A percentile compares a stretch with the other conserved stretches of the same genome.
Evolutionary conservation across 2,888 invertebrate genomes (phyloP).

Genomic region (Drosophila siamana): DNA sequence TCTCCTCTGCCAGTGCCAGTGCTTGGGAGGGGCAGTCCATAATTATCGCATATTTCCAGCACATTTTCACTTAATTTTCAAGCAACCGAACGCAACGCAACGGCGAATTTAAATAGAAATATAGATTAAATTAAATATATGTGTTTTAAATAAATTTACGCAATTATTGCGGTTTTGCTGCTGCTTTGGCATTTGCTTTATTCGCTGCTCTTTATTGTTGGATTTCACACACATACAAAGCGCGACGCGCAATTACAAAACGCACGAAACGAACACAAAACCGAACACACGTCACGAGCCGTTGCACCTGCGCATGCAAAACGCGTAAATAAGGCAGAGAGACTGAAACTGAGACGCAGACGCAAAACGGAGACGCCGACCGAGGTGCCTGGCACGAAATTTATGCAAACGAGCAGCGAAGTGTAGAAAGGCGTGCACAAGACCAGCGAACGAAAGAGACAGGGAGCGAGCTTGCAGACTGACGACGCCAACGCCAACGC

Average conservation of each 20-base stretch:
- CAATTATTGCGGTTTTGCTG: conserved; percentile 56
- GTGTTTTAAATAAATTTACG: conserved; percentile 69
- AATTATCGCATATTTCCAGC: conserved; percentile 53
- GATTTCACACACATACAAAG: conserved; percentile 34
- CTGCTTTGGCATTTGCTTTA: conserved; percentile 38
- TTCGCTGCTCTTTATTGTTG: too few relatives aligned
- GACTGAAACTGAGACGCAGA: background rate
- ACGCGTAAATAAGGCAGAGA: conserved; percentile 43
- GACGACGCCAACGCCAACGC: background rate
- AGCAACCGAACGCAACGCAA: background rate
- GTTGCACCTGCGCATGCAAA: conserved; percentile 74
- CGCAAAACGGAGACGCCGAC: background rate
- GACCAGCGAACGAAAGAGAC: background rate
- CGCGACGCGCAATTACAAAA: conserved; percentile 75
- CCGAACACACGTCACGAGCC: conserved; percentile 65
- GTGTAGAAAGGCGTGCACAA: conserved; percentile 78
- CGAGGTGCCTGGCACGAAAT: conserved; percentile 75
- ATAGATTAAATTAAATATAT: conserved; percentile 52
- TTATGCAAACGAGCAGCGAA: conserved; percentile 83
- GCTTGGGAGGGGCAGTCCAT: conserved; percentile 16
- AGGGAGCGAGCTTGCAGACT: conserved; percentile 1
- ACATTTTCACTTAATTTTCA: conserved; percentile 74
- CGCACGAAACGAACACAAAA: conserved; percentile 56
- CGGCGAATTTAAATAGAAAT: conserved; percentile 60
- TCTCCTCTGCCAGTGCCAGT: background rate